phyloP scores from a whole-genome alignment of 2,888 invertebrate species.

The Tipula unca region DNA sequence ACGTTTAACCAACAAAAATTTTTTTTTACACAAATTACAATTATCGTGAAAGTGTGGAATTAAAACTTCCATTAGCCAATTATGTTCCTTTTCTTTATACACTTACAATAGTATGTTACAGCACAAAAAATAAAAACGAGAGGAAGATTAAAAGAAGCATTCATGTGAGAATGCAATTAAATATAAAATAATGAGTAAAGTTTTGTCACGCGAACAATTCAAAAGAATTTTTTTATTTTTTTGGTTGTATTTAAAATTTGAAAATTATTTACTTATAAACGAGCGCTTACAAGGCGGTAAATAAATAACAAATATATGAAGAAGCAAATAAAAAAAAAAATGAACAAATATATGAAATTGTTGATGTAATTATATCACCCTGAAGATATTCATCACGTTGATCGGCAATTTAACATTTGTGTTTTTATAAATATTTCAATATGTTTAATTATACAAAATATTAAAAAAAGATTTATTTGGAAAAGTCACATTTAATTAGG shows the following conservation, averaged over 20 bases:
- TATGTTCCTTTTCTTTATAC: background rate
- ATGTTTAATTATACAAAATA: background rate
- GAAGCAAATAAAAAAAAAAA: background rate
- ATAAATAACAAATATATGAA: too few species aligned
- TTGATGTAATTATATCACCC: background rate
- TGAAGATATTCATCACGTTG: background rate
- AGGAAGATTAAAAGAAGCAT: background rate
- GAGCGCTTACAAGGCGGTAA: background rate
- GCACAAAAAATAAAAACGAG: background rate
- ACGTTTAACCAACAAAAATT: background rate
- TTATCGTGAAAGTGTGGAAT: background rate
- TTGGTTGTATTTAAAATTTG: background rate
- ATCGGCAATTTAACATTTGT: background rate
- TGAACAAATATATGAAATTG: background rate
- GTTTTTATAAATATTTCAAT: background rate
- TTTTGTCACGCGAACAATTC: background rate
- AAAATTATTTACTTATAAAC: background rate
- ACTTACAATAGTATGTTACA: background rate
- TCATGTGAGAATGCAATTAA: constrained; percentile 14
- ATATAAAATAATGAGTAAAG: background rate
- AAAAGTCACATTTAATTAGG: too few species aligned
- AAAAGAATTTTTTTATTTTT: background rate
- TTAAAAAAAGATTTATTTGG: background rate
- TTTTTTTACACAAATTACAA: background rate
- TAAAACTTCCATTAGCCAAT: background rate